Base-by-base conservation (phyloP, 2,113 vertebrate genomes). In the Malurus alboscapulatus region DNA sequence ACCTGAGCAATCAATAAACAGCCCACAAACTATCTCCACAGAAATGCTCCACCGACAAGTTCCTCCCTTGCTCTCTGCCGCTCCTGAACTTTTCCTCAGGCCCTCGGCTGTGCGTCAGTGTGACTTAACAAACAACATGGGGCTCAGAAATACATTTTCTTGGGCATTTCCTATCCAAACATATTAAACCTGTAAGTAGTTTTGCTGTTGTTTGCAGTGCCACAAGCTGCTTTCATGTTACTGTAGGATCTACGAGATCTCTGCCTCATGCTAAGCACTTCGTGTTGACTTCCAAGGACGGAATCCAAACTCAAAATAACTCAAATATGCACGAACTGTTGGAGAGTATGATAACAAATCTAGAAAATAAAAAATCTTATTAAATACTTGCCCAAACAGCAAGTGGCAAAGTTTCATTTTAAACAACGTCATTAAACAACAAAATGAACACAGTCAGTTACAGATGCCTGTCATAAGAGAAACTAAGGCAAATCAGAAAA, bases 1-100 rank as follows among this genome's bases (percentile, higher is more conserved):
- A 95, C 90, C 93, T 93, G 92, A 10, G 22, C 96, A 82, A 94
- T 96, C 95, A 90, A 92, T 74, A 95, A 96, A 91, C 92, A 89
- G 95, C 92, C 88, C 57, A 87, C 95, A 92, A 94, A 94, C 85
- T 73, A 55, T 69, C 83, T 89, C 65, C 67, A 53, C 72, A 78
- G 69, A 88, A 94, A 74, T 8, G 67, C 65, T 93, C 80, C 71
- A 22, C 16, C 8, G 53, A 45, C 38, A 22, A 55, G 83, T 78
- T 87, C 53, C 78, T 74, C 80, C 50, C 65, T 57, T 4, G 19
- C 86, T 78, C 78, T 54, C 59, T 84, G 61, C 58, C 1, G 1
- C 15, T 68, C 48, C 87, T 47, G 29, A 92, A 71, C 62, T 93
- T 83, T 71, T 72, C 29, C 74, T 67, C 34, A 3, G 87, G 65